Conservation (phyloP, 2,888 invertebrate genomes). For the Liopterus haemorrhoidalis region DNA sequence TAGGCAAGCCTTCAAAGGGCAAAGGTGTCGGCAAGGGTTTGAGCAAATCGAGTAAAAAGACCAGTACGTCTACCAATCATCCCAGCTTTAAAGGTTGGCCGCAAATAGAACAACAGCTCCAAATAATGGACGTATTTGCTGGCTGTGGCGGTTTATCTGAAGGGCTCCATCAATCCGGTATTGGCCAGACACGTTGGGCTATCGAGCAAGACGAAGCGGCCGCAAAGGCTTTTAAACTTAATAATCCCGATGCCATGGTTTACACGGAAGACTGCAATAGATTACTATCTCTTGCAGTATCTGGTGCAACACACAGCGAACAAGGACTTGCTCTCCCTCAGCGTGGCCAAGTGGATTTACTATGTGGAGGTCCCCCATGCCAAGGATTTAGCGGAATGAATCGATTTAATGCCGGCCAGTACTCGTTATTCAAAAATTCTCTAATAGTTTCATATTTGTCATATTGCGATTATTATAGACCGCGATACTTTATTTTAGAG, state of each 20-base stretch:
- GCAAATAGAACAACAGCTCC: conserved; percentile 49
- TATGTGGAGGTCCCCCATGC: conserved; percentile 84
- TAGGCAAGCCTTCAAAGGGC: conserved; percentile 54
- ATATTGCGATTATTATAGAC: conserved; percentile 77
- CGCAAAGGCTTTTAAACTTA: conserved; percentile 71
- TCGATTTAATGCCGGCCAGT: conserved; percentile 75
- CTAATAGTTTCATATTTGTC: conserved; percentile 74
- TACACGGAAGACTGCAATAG: conserved; percentile 79
- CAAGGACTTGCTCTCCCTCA: conserved; percentile 58
- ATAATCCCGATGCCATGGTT: conserved; percentile 66
- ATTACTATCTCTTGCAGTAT: conserved; percentile 61
- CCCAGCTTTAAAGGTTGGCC: conserved; percentile 40
- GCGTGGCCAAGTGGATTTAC: conserved; percentile 74
- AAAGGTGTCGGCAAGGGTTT: conserved; percentile 66
- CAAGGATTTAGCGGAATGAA: conserved; percentile 90
- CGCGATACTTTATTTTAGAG: conserved; percentile 68
- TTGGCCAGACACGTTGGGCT: conserved; percentile 71
- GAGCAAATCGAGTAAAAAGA: conserved; percentile 52
- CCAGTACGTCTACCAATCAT: conserved; percentile 29
- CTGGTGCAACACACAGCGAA: conserved; percentile 50
- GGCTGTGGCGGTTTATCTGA: conserved; percentile 81
- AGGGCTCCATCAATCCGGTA: conserved; percentile 63
- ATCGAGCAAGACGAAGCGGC: conserved; percentile 73
- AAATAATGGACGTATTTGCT: conserved; percentile 75
- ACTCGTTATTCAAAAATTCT: conserved; percentile 81